Conservation (phyloP, 1,140 invertebrate genomes). For the Brachionus manjavacas region DNA sequence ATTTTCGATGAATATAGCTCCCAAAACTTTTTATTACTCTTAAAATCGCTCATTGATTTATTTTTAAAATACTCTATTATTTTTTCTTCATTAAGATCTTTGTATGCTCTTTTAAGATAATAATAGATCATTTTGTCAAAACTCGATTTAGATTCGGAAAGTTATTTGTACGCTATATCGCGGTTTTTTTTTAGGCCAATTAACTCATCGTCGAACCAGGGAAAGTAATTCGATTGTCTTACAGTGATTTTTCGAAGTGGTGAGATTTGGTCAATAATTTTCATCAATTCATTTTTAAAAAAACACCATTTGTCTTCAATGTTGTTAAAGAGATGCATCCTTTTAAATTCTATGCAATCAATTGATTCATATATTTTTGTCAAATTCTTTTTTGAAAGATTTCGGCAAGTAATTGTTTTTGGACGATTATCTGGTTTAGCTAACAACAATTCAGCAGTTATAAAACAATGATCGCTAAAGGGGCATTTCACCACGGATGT, state of each 20-base stretch:
- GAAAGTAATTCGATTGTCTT: not conserved
- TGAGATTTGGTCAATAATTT: not conserved
- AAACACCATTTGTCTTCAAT: not conserved
- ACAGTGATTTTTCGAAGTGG: not conserved
- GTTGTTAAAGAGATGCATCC: not conserved
- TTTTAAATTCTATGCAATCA: not conserved
- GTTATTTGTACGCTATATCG: not conserved
- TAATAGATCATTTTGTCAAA: not conserved
- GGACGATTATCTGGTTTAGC: not conserved
- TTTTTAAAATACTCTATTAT: not conserved
- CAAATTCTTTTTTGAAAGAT: not conserved
- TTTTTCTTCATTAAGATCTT: not conserved
- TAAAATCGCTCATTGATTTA: not conserved
- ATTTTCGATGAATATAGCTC: not conserved
- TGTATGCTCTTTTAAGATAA: not conserved
- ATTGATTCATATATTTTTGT: not conserved
- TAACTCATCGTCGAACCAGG: not conserved
- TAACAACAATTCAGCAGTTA: not conserved
- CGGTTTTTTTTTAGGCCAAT: not conserved
- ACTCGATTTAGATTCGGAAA: not conserved
- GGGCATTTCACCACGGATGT: not conserved
- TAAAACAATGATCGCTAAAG: not conserved
- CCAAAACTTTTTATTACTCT: not conserved
- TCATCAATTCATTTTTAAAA: not conserved
- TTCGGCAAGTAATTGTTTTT: not conserved